Evolutionary conservation across 2,797 vertebrate species (phyloP).

Genomic region (Falco novaeseelandiae): DNA sequence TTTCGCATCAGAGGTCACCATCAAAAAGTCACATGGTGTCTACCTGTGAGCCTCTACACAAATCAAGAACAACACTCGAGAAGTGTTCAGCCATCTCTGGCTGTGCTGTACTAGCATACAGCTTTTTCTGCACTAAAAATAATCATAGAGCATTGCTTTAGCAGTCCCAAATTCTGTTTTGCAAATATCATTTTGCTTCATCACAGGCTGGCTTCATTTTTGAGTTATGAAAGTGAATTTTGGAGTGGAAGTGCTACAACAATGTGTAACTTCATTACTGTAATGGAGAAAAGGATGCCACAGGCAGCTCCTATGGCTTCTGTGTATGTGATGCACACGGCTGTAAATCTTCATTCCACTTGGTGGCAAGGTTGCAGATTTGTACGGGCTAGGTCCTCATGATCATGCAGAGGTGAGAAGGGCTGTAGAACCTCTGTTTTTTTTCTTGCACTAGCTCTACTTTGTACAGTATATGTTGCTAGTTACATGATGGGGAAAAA

Average conservation of each 20-base stretch:
- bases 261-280: background rate
- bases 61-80: background rate
- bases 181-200: background rate
- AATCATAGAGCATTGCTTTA: background rate
- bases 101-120: background rate
- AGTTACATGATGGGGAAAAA: background rate
- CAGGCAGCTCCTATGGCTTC: background rate
- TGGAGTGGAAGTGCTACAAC: background rate
- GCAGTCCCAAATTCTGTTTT: background rate
- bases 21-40: background rate
- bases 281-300: background rate
- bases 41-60: background rate
- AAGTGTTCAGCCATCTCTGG: background rate
- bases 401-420: background rate
- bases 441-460: background rate
- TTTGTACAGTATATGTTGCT: background rate
- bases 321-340: background rate
- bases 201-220: background rate
- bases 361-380: background rate
- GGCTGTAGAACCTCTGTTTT: background rate
- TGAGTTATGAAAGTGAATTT: background rate
- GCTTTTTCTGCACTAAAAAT: background rate
- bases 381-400: background rate
- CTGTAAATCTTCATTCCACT: background rate
- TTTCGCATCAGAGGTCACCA: background rate